phyloP scores from a whole-genome alignment of 2,113 vertebrate genomes.

The Gavialis gangeticus region DNA sequence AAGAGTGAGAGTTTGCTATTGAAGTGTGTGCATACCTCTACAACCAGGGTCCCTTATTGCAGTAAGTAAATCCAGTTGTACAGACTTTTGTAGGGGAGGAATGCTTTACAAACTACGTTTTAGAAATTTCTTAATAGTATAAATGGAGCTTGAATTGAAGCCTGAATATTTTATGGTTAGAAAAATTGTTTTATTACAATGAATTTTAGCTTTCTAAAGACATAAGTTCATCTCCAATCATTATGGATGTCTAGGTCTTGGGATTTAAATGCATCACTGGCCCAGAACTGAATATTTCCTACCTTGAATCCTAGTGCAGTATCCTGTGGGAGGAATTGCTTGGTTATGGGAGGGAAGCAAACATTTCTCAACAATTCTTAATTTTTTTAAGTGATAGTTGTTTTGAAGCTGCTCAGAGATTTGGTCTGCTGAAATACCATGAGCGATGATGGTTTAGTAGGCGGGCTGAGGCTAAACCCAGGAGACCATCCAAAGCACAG shows the following conservation, averaged over 20 bases:
- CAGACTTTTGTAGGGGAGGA: not conserved
- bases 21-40: not conserved
- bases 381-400: not conserved
- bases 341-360: no score
- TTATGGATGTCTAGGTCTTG: not conserved
- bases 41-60: not conserved
- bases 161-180: not conserved
- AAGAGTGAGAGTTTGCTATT: not conserved
- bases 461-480: not conserved
- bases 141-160: not conserved
- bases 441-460: not conserved
- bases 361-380: not conserved
- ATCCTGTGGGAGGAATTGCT: accelerated
- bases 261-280: accelerated
- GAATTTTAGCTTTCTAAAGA: not conserved
- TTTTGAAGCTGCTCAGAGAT: not conserved
- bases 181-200: not conserved
- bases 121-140: not conserved
- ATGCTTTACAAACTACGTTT: not conserved
- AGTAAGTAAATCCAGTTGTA: not conserved
- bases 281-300: accelerated
- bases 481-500: not conserved
- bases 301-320: not conserved
- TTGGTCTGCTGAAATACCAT: accelerated
- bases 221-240: not conserved